A percentile compares a stretch with the other conserved stretches of the same genome.
Conservation (phyloP, 2,113 vertebrate species). For the Heliornis fulica region DNA sequence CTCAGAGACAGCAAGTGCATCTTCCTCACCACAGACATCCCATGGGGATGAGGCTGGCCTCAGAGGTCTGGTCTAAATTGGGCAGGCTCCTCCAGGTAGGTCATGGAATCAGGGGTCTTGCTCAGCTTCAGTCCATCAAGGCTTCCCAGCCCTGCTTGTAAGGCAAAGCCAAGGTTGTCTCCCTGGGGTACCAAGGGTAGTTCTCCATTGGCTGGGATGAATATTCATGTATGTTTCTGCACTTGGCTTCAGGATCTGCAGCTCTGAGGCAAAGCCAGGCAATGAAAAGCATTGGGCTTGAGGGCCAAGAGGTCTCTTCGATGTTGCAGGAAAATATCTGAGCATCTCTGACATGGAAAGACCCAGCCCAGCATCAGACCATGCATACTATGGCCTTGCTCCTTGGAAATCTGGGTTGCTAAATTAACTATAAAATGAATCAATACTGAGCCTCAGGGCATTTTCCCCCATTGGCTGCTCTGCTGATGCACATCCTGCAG, state of each 20-base stretch:
- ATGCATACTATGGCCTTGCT: not conserved
- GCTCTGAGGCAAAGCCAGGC: not conserved
- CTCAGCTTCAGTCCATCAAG: not conserved
- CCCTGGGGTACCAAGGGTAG: not conserved
- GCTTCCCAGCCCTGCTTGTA: not conserved
- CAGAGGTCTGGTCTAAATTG: not conserved
- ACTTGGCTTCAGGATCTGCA: not conserved
- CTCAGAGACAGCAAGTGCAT: not conserved
- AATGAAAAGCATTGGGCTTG: not conserved
- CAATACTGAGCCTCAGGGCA: conserved; percentile 37
- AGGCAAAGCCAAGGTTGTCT: not conserved
- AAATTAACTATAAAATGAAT: conserved; percentile 63
- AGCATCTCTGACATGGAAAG: not conserved
- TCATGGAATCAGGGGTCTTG: not conserved
- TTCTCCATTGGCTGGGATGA: not conserved
- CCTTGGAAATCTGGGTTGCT: conserved; percentile 42
- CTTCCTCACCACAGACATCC: not conserved
- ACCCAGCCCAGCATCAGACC: not conserved
- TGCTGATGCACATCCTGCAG: not conserved
- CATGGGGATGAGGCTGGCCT: not conserved
- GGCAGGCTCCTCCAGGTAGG: not conserved
- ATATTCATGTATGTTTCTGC: not conserved
- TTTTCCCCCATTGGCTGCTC: conserved; percentile 41
- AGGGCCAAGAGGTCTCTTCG: not conserved
- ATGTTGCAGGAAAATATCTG: not conserved